Evolutionary conservation across 2,113 vertebrate genomes (phyloP).

Genomic region (Collichthys lucidus): DNA sequence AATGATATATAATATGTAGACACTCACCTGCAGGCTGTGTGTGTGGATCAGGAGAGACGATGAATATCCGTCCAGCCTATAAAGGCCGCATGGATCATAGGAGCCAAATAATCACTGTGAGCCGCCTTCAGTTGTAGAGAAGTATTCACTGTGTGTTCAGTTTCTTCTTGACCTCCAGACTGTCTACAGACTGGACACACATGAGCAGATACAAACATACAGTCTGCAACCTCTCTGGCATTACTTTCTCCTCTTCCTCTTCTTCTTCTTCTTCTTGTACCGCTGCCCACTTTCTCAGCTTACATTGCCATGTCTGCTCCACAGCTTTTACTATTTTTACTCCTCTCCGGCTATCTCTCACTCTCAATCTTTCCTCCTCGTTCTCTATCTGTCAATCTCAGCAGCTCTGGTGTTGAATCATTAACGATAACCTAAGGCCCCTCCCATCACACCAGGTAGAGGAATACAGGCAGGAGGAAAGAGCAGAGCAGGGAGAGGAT

Average conservation of each 20-base stretch:
- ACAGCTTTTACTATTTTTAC: conserved; percentile 50
- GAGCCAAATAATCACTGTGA: conserved; percentile 24
- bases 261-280: conserved; percentile 24
- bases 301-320: conserved; percentile 39
- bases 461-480: conserved; percentile 24
- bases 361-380: conserved; percentile 45
- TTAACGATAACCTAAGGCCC: conserved; percentile 78
- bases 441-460: conserved; percentile 78
- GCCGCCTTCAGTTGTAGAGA: conserved; percentile 5
- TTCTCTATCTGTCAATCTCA: conserved; percentile 73
- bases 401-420: conserved; percentile 75
- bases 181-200: conserved; percentile 45
- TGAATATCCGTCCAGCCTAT: conserved; percentile 35
- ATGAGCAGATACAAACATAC: conserved; percentile 38
- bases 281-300: conserved; percentile 47
- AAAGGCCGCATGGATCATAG: conserved; percentile 52
- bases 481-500: conserved; percentile 20
- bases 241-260: conserved; percentile 49
- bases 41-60: conserved; percentile 34
- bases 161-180: conserved; percentile 25
- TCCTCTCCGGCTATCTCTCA: conserved; percentile 37
- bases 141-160: not conserved
- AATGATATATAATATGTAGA: not conserved
- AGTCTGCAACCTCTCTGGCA: conserved; percentile 37
- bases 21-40: conserved; percentile 72